These are phyloP conservation scores for Sitta europaea DNA, from an alignment of 2,113 vertebrate species.

Conservation along the genomic window DNA sequence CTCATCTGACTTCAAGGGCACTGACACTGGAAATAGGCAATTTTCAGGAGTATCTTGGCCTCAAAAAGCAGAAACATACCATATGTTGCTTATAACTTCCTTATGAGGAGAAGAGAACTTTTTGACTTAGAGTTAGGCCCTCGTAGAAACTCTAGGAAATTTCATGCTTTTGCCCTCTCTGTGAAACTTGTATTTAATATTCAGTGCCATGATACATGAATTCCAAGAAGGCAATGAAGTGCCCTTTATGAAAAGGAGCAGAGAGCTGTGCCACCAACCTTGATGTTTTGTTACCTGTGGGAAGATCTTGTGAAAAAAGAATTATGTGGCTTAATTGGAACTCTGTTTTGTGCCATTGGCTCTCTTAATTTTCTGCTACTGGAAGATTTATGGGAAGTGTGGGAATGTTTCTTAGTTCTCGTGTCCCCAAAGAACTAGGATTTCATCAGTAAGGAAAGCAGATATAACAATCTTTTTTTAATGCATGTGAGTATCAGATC, in stretches of 20 bases:
- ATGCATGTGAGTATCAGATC: background rate
- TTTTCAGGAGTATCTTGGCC: background rate
- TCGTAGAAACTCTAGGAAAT: background rate
- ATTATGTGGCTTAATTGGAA: background rate
- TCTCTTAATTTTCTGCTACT: background rate
- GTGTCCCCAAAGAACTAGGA: background rate
- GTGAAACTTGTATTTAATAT: background rate
- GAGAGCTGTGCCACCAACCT: background rate
- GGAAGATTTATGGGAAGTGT: background rate
- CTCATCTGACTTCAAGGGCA: slow-evolving; percentile 18
- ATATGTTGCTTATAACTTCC: background rate
- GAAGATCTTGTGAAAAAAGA: background rate
- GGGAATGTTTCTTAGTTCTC: background rate
- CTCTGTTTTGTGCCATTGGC: background rate
- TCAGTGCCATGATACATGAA: background rate
- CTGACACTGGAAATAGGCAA: background rate
- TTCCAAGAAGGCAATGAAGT: background rate
- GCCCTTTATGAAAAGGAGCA: background rate
- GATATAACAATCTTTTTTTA: background rate
- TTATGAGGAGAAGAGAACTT: background rate
- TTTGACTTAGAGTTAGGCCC: background rate
- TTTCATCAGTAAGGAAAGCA: background rate
- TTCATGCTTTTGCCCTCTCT: background rate
- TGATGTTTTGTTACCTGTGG: background rate
- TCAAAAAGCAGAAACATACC: background rate